Base-by-base conservation (phyloP, 2,797 vertebrate genomes). In the Sebastes kiyomatsui region DNA sequence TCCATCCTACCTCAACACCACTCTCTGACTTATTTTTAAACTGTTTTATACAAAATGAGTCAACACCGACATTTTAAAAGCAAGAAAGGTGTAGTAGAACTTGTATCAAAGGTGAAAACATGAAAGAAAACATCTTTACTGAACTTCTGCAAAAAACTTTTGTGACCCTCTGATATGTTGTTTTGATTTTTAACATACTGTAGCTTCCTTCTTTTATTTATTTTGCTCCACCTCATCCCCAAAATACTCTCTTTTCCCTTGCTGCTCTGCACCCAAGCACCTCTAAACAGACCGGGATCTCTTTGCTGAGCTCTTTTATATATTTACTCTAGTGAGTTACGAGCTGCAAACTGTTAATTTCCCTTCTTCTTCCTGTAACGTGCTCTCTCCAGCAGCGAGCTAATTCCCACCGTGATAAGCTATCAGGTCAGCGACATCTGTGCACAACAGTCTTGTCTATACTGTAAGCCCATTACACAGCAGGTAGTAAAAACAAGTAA, bases 321-420 rank as follows among this genome's bases (percentile, higher is more conserved):
- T 56, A 55, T 85, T 77, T 69, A n/a, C 54, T 64, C 42, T 6
- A 3, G 20, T 54, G 68, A 55, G 28, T 61, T 62, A 23, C 4
- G 4, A 30, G 27, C 3, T 18, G 10, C 12, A 69, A 72, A 33
- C 54, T 60, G 30, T 82, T 74, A 60, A 75, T 67, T 54, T 66
- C 42, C 32, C 38, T 70, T 25, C 61, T 80, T 30, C 25, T 54
- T 76, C 66, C 42, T 23, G 56, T 20, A 25, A 16, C 65, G 20
- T 64, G 58, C 64, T 76, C 32, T 64, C 22, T 76, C 54, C 62
- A 66, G 25, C 55, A 8, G 62, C 52, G 22, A 59, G 59, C 75
- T 80, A 16, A 82, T 79, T 77, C 84, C 75, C 77, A 55, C 46
- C 35, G 8, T 75, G 74, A 84, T 67, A 67, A 77, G 46, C 72